Evolutionary conservation across 92 coral and sea anemone genomes (phyloP).

Genomic region (Epizoanthus illoricatus): DNA sequence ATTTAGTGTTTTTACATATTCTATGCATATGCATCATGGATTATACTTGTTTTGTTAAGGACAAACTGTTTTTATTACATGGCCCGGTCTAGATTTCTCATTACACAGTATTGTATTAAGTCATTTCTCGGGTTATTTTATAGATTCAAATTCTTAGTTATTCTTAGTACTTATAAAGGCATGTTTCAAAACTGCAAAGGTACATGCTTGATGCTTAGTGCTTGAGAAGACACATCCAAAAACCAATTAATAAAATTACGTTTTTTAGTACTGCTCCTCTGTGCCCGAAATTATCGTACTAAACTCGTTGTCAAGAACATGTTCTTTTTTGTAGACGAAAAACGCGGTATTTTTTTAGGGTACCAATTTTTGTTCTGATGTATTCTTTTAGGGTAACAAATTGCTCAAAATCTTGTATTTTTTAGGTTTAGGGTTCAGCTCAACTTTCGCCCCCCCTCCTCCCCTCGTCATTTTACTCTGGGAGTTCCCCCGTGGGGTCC

Average conservation of each 20-base stretch:
- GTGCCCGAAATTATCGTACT: neutral
- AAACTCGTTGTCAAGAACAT: neutral
- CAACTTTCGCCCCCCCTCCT: too few relatives aligned
- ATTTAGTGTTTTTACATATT: too few relatives aligned
- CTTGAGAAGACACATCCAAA: neutral
- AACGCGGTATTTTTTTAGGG: neutral
- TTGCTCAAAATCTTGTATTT: too few relatives aligned
- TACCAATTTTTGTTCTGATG: neutral
- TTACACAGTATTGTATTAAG: neutral
- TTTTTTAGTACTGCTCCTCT: neutral
- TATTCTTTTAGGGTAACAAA: too few relatives aligned
- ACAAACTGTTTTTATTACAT: neutral
- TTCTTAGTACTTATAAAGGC: neutral
- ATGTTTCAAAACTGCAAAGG: neutral
- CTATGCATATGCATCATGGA: too few relatives aligned
- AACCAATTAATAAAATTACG: neutral
- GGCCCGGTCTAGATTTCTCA: neutral
- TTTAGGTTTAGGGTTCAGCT: too few relatives aligned
- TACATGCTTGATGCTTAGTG: neutral
- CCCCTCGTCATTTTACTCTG: too few relatives aligned
- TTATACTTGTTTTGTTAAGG: neutral
- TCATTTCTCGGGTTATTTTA: neutral
- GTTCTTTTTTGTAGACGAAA: neutral
- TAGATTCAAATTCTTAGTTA: neutral
- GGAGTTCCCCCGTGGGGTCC: neutral